Conservation (phyloP, 2,888 invertebrate genomes). For the Aelia acuminata region DNA sequence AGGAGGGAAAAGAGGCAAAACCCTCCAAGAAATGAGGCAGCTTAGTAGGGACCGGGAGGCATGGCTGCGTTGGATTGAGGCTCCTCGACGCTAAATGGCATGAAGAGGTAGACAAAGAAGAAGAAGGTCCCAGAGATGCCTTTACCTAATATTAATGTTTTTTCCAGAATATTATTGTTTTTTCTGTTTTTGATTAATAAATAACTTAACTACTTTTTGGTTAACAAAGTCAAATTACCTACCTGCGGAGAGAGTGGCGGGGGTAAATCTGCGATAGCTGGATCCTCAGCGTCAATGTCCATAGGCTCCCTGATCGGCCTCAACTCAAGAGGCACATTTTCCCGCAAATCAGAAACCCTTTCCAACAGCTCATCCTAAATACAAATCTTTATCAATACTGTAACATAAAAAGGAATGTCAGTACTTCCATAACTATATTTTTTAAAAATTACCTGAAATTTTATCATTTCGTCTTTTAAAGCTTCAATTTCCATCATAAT, state of each 20-base stretch:
- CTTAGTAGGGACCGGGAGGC: no score
- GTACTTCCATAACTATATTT: not conserved
- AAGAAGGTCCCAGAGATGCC: no score
- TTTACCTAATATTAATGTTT: no score
- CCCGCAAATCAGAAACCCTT: slow-evolving; percentile 80
- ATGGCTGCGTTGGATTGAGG: no score
- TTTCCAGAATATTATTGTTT: no score
- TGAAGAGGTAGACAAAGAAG: no score
- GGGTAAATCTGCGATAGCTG: slow-evolving; percentile 71
- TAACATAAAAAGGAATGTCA: not conserved
- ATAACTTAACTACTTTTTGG: not conserved
- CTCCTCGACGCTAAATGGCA: no score
- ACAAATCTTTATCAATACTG: not conserved
- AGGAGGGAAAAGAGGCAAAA: no score
- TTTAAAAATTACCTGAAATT: slow-evolving; percentile 75
- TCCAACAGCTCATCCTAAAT: slow-evolving; percentile 79
- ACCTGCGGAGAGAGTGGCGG: slow-evolving; percentile 73
- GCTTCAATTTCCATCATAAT: slow-evolving; percentile 77
- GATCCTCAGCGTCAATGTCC: slow-evolving; percentile 73
- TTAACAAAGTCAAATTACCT: slow-evolving; percentile 67
- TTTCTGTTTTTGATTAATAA: no score
- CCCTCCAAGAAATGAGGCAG: no score
- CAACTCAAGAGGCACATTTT: slow-evolving; percentile 81
- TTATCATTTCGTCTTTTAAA: slow-evolving; percentile 79
- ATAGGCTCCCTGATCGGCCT: slow-evolving; percentile 77